phyloP scores from a whole-genome alignment of 2,888 invertebrate species.

The Eudasyphora cyanicolor region DNA sequence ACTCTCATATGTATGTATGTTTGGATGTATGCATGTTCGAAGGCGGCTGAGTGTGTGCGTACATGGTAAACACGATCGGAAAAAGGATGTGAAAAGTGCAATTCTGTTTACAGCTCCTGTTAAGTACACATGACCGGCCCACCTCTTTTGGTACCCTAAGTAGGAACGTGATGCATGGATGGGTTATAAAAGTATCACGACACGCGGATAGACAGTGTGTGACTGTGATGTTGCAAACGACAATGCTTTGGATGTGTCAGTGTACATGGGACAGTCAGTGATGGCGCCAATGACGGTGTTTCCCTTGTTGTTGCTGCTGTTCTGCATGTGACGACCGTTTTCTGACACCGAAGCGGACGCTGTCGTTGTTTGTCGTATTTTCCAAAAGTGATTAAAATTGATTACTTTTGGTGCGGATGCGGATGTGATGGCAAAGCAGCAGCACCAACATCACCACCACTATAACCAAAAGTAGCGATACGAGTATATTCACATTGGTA shows the following conservation, averaged over 20 bases:
- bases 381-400: constrained; percentile 30
- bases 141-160: not conserved
- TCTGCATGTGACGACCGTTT: not conserved
- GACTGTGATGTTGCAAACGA: too few species aligned
- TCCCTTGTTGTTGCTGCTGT: not conserved
- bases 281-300: not conserved
- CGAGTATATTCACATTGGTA: not conserved
- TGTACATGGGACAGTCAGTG: not conserved
- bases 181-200: too few species aligned
- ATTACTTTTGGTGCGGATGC: not conserved
- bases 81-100: constrained; percentile 16
- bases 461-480: too few species aligned
- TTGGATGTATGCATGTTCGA: too few species aligned
- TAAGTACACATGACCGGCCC: not conserved
- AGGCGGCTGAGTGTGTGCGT: too few species aligned
- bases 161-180: not conserved
- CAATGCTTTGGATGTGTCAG: too few species aligned
- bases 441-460: too few species aligned
- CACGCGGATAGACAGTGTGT: too few species aligned
- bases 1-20: too few species aligned
- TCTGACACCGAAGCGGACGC: too few species aligned
- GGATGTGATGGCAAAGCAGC: not conserved
- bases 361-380: constrained; percentile 7
- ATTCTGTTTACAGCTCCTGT: constrained; percentile 4
- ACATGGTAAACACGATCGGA: too few species aligned